These are phyloP conservation scores for Tor tambroides DNA, from an alignment of 2,113 vertebrate species.

Conservation along the genomic window DNA sequence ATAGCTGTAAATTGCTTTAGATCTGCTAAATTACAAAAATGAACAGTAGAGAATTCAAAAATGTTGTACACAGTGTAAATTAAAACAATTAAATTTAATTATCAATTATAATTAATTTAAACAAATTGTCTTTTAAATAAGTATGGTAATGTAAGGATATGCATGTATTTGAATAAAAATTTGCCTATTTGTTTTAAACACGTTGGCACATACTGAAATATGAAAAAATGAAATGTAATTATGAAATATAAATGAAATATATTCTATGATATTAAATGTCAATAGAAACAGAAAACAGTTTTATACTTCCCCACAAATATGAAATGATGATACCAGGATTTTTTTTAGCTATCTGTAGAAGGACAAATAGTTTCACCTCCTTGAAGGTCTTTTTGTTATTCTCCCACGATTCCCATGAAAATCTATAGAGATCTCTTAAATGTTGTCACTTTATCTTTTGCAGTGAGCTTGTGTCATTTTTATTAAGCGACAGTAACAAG, in stretches of 20 bases:
- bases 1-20: neutral
- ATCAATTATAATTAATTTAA: neutral
- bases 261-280: neutral
- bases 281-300: neutral
- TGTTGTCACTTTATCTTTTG: constrained; percentile 47
- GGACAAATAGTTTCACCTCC: neutral
- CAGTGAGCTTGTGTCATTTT: constrained; percentile 35
- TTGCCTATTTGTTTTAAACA: neutral
- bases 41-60: neutral
- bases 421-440: constrained; percentile 60
- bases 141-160: too few species aligned
- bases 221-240: too few species aligned
- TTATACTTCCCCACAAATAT: too few species aligned
- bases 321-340: neutral
- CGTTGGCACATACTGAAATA: neutral
- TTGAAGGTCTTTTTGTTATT: constrained; percentile 59
- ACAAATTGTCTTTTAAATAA: neutral
- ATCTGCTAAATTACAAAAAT: neutral
- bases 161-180: neutral
- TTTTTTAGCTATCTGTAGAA: neutral
- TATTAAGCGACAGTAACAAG: constrained; percentile 29
- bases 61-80: neutral
- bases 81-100: too few species aligned
- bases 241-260: neutral
- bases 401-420: constrained; percentile 55